phyloP scores from a whole-genome alignment of 2,113 vertebrate species.

The Regulus satrapa region DNA sequence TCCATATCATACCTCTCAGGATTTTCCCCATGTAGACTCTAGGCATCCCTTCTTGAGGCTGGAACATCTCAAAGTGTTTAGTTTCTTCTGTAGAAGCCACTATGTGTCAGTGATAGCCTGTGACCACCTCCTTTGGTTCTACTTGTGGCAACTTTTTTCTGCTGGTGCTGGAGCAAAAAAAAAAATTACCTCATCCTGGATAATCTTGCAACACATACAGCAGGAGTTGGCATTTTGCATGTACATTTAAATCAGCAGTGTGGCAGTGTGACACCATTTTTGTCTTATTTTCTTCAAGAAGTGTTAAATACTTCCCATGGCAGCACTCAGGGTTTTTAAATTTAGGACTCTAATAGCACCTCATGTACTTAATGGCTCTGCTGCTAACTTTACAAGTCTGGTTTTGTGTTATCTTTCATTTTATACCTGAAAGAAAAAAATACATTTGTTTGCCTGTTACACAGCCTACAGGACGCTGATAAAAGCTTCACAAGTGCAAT shows the following conservation, averaged over 20 bases:
- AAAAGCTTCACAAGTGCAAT: fast-evolving
- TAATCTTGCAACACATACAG: not conserved
- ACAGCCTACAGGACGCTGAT: fast-evolving
- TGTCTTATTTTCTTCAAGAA: not conserved
- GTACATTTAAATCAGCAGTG: not conserved
- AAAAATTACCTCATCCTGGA: not conserved
- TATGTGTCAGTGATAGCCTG: not conserved
- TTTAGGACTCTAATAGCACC: not conserved
- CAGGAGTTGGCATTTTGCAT: not conserved
- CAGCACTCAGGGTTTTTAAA: not conserved
- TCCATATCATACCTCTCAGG: not conserved
- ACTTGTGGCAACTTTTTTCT: not conserved
- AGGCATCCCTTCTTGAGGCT: not conserved
- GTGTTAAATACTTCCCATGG: not conserved
- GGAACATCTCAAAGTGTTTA: not conserved
- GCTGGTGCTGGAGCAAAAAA: not conserved
- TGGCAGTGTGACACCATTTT: not conserved
- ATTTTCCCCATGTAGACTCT: not conserved
- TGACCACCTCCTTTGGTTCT: not conserved
- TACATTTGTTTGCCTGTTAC: fast-evolving
- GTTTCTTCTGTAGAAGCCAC: not conserved
- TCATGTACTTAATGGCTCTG: not conserved
- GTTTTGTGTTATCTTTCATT: not conserved
- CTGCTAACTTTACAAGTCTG: not conserved
- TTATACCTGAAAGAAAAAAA: not conserved